These are phyloP conservation scores for Elysia crispata DNA, from an alignment of 2,888 invertebrate species.

Conservation along the genomic window DNA sequence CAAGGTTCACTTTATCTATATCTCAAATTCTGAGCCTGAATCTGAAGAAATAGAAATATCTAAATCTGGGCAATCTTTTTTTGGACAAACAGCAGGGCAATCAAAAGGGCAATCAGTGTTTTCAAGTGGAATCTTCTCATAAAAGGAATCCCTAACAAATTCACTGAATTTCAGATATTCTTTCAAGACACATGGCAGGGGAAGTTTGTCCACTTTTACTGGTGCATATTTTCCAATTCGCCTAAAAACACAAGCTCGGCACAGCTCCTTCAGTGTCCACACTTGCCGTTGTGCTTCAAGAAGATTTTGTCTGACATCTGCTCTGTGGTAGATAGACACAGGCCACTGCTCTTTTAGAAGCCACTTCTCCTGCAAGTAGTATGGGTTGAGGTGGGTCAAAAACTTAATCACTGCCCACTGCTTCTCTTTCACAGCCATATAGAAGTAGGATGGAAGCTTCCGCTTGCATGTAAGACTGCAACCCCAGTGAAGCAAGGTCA, in stretches of 20 bases:
- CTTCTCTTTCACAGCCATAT: constrained; percentile 68
- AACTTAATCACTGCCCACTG: constrained; percentile 63
- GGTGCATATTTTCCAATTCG: constrained; percentile 62
- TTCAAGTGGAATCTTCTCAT: constrained; percentile 56
- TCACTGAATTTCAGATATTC: constrained; percentile 64
- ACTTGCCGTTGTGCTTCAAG: constrained; percentile 55
- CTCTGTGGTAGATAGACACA: constrained; percentile 68
- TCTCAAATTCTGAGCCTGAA: constrained; percentile 56
- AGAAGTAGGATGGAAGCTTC: constrained; percentile 63
- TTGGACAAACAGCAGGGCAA: constrained; percentile 64
- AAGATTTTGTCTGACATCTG: constrained; percentile 65
- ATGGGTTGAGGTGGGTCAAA: constrained; percentile 65
- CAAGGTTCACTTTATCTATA: too few relatives aligned
- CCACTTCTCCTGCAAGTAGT: constrained; percentile 69
- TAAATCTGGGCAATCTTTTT: constrained; percentile 64
- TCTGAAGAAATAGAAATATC: constrained; percentile 67
- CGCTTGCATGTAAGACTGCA: constrained; percentile 58
- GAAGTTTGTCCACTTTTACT: constrained; percentile 61
- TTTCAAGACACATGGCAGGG: constrained; percentile 59
- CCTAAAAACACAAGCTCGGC: constrained; percentile 63
- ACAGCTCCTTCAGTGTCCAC: constrained; percentile 59
- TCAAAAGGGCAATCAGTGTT: constrained; percentile 69
- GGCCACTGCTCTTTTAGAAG: constrained; percentile 62
- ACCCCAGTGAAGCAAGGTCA: constrained; percentile 71
- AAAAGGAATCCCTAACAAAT: constrained; percentile 64